Conservation (phyloP, 2,888 invertebrate genomes). For the Hemithea aestivaria region DNA sequence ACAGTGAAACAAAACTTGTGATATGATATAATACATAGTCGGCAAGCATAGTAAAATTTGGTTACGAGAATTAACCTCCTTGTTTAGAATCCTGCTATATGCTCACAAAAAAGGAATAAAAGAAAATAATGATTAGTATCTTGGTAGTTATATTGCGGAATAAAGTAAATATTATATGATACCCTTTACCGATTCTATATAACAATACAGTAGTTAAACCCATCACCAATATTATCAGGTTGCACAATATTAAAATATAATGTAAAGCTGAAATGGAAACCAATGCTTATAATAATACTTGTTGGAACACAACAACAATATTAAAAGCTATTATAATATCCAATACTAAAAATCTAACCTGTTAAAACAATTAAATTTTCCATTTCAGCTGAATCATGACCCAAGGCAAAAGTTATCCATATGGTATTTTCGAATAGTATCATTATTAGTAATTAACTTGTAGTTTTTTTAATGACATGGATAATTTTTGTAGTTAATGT, state of each 20-base stretch:
- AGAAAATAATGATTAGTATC: conserved; percentile 75
- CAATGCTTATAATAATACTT: background rate
- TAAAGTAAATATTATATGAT: conserved; percentile 34
- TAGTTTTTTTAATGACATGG: conserved; percentile 12
- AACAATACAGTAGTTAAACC: conserved; percentile 37
- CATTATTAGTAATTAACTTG: conserved; percentile 8
- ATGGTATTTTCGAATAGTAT: conserved; percentile 1
- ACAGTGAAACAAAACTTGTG: conserved; percentile 55
- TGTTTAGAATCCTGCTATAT: conserved; percentile 77
- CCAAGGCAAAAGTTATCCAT: conserved; percentile 26
- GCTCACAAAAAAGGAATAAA: conserved; percentile 72
- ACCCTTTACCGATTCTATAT: conserved; percentile 32
- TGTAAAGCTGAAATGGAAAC: conserved; percentile 29
- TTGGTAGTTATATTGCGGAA: conserved; percentile 37
- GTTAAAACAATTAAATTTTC: conserved; percentile 15
- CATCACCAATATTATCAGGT: conserved; percentile 45
- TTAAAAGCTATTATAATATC: too few relatives aligned
- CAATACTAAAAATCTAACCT: too few relatives aligned
- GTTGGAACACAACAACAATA: too few relatives aligned
- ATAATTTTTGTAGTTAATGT: conserved; percentile 16
- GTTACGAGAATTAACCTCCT: conserved; percentile 76
- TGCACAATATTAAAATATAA: conserved; percentile 28
- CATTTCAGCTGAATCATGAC: conserved; percentile 21
- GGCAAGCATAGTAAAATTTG: conserved; percentile 73
- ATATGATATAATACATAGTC: conserved; percentile 58